Percentiles rank a stretch among this genome's conserved stretches.
phyloP scores from a whole-genome alignment of 2,797 vertebrate species.

The Sebastes cheni region DNA sequence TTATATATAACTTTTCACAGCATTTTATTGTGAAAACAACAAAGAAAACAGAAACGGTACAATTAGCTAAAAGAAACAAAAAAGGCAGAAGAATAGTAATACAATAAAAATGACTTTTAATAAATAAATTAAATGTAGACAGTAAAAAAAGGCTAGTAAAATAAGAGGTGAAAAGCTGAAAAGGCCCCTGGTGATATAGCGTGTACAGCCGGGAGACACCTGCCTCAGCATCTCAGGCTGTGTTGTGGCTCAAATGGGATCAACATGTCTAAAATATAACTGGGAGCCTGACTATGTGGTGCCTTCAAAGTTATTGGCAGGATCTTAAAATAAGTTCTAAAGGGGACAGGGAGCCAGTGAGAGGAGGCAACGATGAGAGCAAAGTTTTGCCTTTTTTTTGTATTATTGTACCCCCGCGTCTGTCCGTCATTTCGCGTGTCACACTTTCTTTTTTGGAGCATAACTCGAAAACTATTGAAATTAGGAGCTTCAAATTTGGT shows the following conservation, averaged over 20 bases:
- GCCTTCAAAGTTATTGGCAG: not conserved
- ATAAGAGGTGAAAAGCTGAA: not conserved
- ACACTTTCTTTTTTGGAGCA: no score
- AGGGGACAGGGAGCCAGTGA: not conserved
- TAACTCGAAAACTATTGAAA: no score
- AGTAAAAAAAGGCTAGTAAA: not conserved
- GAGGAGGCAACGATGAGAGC: not conserved
- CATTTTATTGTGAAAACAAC: not conserved
- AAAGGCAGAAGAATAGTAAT: not conserved
- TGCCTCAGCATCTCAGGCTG: not conserved
- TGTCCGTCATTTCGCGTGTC: accelerated
- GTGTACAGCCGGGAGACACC: not conserved
- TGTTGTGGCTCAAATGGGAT: not conserved
- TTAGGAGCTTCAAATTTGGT: no score
- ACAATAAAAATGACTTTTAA: not conserved
- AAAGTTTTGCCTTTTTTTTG: not conserved
- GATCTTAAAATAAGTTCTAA: not conserved
- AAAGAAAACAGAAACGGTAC: not conserved
- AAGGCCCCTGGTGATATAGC: not conserved
- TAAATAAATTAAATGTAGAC: not conserved
- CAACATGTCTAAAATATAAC: not conserved
- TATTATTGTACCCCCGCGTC: no score
- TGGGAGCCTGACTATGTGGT: not conserved
- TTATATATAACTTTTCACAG: not conserved
- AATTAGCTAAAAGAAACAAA: not conserved